phyloP scores from a whole-genome alignment of 1,140 invertebrate species.

The Calephelis nemesis region DNA sequence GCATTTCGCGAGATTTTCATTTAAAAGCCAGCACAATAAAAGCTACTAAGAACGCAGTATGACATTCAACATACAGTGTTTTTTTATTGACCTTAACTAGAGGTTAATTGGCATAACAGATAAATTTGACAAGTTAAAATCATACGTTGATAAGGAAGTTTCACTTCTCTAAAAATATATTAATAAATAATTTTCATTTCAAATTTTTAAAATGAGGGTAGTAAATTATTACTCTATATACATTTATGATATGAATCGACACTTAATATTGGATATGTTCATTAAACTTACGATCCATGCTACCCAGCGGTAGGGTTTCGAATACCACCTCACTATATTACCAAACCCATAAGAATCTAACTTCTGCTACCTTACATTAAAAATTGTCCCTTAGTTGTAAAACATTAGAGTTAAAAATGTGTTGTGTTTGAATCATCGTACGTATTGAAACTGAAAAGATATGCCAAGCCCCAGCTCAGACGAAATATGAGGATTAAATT shows the following conservation, averaged over 20 bases:
- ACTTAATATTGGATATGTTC: constrained; percentile 23
- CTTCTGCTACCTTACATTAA: constrained; percentile 24
- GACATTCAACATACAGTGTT: too few species aligned
- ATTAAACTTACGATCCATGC: constrained; percentile 28
- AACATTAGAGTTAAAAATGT: constrained; percentile 44
- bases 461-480: constrained; percentile 65
- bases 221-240: not conserved
- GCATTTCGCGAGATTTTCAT: too few species aligned
- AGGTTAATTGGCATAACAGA: too few species aligned
- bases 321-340: constrained; percentile 26
- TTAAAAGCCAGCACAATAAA: too few species aligned
- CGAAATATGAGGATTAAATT: constrained; percentile 79
- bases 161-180: too few species aligned
- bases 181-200: too few species aligned
- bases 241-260: constrained; percentile 19
- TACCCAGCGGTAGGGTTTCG: constrained; percentile 29
- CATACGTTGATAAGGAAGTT: too few species aligned
- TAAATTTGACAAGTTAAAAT: too few species aligned
- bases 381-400: constrained; percentile 35
- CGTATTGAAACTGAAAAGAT: constrained; percentile 65
- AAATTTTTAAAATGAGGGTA: too few species aligned
- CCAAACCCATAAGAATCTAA: constrained; percentile 24
- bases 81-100: too few species aligned
- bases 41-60: too few species aligned
- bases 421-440: constrained; percentile 35